Percentiles rank a stretch among this genome's conserved stretches.
Evolutionary conservation across 2,113 vertebrate species (phyloP).

Genomic region (Eptesicus fuscus): DNA sequence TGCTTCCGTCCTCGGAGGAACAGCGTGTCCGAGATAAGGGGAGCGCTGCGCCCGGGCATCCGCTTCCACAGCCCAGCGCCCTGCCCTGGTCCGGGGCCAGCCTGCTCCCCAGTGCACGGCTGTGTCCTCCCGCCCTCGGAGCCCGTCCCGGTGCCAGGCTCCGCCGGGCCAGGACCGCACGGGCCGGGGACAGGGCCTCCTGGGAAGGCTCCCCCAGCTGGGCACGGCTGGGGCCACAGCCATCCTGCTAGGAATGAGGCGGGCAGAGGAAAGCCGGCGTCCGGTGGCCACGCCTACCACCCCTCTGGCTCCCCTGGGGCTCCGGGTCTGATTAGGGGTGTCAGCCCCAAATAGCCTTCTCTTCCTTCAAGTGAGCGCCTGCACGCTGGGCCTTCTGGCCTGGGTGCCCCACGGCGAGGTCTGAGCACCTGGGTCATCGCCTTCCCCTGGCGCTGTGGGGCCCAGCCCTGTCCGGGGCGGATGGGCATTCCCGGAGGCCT

Average conservation of each 20-base stretch:
- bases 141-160: rapidly evolving
- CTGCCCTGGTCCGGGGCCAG: too few species aligned
- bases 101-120: rapidly evolving
- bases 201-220: too few species aligned
- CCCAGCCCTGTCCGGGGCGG: rapidly evolving
- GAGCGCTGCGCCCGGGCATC: not conserved
- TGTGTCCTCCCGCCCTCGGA: not conserved
- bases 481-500: not conserved
- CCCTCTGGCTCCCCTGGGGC: not conserved
- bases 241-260: not conserved
- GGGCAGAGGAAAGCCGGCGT: not conserved
- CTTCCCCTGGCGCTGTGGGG: not conserved
- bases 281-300: rapidly evolving
- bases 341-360: not conserved
- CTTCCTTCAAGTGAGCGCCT: not conserved
- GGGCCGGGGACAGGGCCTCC: too few species aligned
- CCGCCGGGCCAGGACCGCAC: rapidly evolving
- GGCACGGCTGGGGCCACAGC: not conserved
- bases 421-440: not conserved
- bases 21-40: not conserved
- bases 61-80: not conserved
- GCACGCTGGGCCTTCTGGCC: not conserved
- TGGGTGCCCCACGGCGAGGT: rapidly evolving
- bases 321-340: not conserved
- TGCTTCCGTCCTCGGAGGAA: not conserved